phyloP scores from a whole-genome alignment of 2,113 vertebrate genomes.

The Lampris megalopsis region DNA sequence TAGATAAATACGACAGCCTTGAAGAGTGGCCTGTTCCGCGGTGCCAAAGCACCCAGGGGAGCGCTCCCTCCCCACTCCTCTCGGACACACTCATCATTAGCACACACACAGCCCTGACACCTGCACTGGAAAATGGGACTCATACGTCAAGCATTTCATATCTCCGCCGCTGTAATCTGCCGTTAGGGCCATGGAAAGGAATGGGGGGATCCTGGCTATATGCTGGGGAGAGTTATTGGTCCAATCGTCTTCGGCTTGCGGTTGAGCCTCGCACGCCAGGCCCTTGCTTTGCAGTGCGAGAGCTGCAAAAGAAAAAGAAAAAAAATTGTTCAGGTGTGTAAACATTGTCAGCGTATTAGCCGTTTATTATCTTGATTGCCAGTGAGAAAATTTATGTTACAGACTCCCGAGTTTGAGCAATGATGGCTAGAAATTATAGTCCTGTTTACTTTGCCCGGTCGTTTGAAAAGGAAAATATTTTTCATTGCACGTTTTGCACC shows the following conservation, averaged over 20 bases:
- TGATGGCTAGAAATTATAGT: too few relatives aligned
- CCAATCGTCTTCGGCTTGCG: conserved; percentile 44
- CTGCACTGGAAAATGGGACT: conserved; percentile 62
- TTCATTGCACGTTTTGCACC: too few relatives aligned
- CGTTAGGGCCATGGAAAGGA: conserved; percentile 35
- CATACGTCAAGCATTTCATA: conserved; percentile 68
- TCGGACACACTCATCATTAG: conserved; percentile 65
- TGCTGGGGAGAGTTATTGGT: conserved; percentile 64
- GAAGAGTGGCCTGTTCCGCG: conserved; percentile 29
- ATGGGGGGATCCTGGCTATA: conserved; percentile 46
- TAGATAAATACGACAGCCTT: conserved; percentile 40
- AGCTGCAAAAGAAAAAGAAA: background rate
- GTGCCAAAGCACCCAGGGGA: conserved; percentile 48
- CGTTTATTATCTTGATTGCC: background rate
- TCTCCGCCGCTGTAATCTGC: conserved; percentile 58
- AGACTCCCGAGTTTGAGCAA: background rate
- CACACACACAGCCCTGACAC: conserved; percentile 70
- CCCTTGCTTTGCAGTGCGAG: too few relatives aligned
- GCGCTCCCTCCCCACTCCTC: conserved; percentile 42
- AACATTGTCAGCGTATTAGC: background rate
- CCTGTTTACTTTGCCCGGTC: background rate
- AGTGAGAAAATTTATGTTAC: background rate
- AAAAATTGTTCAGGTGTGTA: background rate
- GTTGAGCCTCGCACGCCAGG: background rate
- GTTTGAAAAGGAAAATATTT: background rate